Base-by-base conservation (phyloP, 2,888 invertebrate genomes). In the Hoplodrina ambigua region DNA sequence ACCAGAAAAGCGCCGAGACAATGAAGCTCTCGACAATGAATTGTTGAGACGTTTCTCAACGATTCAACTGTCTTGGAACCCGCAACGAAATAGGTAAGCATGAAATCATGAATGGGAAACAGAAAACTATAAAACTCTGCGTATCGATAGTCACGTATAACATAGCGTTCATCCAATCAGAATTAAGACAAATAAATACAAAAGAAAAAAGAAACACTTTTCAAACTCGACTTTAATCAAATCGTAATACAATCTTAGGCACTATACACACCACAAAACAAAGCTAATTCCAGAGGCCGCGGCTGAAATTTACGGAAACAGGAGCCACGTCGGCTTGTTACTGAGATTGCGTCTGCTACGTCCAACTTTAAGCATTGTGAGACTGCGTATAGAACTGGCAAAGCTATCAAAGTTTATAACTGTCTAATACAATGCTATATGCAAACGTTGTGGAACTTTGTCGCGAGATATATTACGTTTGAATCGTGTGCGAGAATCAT, bases 401-500 rank as follows among this genome's bases (percentile, higher is more conserved):
- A 91, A 90, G 90, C 91, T 90, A 93, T 91, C 92, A 91, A 92
- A 93, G 86, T 93, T 92, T 90, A 88, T 90, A 92, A 91, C 85
- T 86, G 87, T 89, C 90, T 91, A 87, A 89, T 89, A 90, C 91
- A 91, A 90, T 88, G 86, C 88, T 88, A 83, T 85, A 89, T 88
- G 90, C 88, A 89, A 89, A 90, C 83, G 85, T 80, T 80, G 76
- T 17, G 60, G 63, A 88, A 90, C 85, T 89, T 89, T 79, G 83
- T 79, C 72, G 63, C 72, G 70, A 80, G 82, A 78, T 84, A 81
- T 76, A 82, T 84, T 85, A 78, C 76, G 69, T 75, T 74, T 72
- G 68, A 61, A 76, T 75, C 69, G 68, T 76, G 76, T 78, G 59
- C 62, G 71, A 65, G 56, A 59, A 75, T 75, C 50, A 59, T 71